A percentile compares a stretch with the other conserved stretches of the same genome.
Conservation (phyloP, 2,797 vertebrate genomes). For the Siniperca obscura region DNA sequence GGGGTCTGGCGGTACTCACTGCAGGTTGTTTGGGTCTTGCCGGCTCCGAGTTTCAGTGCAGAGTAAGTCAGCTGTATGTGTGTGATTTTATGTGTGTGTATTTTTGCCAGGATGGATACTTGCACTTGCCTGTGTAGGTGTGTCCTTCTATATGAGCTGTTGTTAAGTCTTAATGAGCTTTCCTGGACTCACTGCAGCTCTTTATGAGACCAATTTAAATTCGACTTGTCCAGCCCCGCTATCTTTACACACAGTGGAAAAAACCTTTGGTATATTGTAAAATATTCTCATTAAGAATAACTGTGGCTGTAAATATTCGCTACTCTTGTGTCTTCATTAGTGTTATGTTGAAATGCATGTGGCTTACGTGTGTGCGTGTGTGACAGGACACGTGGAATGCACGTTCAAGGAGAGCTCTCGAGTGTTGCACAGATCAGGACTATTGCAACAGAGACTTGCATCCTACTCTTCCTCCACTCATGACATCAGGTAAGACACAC, state of each 20-base stretch:
- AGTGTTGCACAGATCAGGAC: slow-evolving; percentile 93
- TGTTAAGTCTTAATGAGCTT: slow-evolving; percentile 53
- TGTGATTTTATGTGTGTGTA: background rate
- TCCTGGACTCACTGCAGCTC: slow-evolving; percentile 28
- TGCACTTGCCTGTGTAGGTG: background rate
- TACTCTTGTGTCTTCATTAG: background rate
- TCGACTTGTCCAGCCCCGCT: slow-evolving; percentile 13
- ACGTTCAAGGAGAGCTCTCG: slow-evolving; percentile 89
- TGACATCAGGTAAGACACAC: slow-evolving; percentile 87
- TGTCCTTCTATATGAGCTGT: slow-evolving; percentile 30
- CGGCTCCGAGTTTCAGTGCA: slow-evolving; percentile 97
- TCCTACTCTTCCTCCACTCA: slow-evolving; percentile 91
- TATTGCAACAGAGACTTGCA: slow-evolving; percentile 94
- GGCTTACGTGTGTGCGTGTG: slow-evolving; percentile 26
- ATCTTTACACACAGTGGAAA: slow-evolving; percentile 25
- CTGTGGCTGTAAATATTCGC: slow-evolving; percentile 24
- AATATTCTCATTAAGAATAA: slow-evolving; percentile 26
- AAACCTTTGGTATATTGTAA: slow-evolving; percentile 20
- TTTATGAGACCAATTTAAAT: slow-evolving; percentile 54
- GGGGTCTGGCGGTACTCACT: slow-evolving; percentile 87
- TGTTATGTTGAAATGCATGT: background rate
- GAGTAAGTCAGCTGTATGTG: slow-evolving; percentile 82
- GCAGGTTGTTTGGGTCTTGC: slow-evolving; percentile 92
- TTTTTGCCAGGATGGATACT: background rate
- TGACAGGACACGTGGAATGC: slow-evolving; percentile 91